Evolutionary conservation across 2,888 invertebrate genomes (phyloP).

Genomic region (Macrophya annulata): DNA sequence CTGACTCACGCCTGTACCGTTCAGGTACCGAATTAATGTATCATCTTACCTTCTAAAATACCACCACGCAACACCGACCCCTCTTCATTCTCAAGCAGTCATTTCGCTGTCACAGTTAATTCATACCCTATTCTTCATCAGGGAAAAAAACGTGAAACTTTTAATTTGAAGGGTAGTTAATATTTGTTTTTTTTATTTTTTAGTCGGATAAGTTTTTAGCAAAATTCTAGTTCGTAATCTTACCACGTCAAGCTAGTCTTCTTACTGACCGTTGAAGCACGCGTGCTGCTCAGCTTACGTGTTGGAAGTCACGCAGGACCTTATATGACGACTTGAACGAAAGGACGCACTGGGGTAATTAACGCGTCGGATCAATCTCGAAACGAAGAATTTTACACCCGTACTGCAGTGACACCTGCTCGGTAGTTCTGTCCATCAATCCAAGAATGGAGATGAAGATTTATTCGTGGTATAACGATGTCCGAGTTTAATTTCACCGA

Average conservation of each 20-base stretch:
- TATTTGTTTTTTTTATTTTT: not conserved
- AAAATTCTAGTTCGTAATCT: not conserved
- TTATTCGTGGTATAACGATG: conserved; percentile 38
- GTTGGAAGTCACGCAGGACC: conserved; percentile 17
- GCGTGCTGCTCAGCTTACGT: conserved; percentile 35
- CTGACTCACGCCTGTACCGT: conserved; percentile 57
- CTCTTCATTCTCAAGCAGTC: conserved; percentile 3
- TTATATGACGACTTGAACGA: conserved; percentile 31
- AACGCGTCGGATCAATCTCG: conserved; percentile 50
- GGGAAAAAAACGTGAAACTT: not conserved
- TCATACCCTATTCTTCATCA: not conserved
- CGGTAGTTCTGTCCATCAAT: conserved; percentile 13
- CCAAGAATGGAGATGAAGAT: conserved; percentile 37
- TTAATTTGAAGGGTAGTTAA: not conserved
- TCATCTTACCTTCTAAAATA: conserved; percentile 21
- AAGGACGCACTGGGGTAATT: conserved; percentile 41
- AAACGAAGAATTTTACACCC: conserved; percentile 48
- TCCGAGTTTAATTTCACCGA: conserved; percentile 33
- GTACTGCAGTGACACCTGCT: conserved; percentile 35
- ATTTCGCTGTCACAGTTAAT: not conserved
- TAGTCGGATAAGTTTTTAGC: not conserved
- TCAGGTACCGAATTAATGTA: conserved; percentile 24
- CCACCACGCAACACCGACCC: conserved; percentile 13
- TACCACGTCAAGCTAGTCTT: not conserved
- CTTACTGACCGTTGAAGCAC: conserved; percentile 42